Conservation (phyloP, 1,140 invertebrate genomes). For the Hylyphantes graminicola region DNA sequence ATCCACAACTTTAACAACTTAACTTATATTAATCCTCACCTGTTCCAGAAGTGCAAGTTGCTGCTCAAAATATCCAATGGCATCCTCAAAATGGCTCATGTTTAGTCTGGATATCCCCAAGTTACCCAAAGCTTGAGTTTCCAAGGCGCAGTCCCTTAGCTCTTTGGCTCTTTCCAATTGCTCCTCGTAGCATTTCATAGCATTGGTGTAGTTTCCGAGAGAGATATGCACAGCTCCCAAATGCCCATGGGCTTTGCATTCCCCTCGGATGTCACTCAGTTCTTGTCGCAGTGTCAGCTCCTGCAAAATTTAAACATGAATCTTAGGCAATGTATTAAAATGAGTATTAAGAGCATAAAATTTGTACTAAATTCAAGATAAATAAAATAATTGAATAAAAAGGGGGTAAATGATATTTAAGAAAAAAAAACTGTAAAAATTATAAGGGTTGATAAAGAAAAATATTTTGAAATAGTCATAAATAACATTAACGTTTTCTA, state of each 20-base stretch:
- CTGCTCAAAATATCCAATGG: slow-evolving; percentile 92
- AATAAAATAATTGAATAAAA: too few species aligned
- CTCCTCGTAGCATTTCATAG: slow-evolving; percentile 94
- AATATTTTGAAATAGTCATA: too few species aligned
- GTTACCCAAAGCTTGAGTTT: slow-evolving; percentile 93
- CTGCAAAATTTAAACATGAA: slow-evolving; percentile 66
- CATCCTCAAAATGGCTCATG: slow-evolving; percentile 95
- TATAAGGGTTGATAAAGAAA: too few species aligned
- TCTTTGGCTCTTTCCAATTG: slow-evolving; percentile 93
- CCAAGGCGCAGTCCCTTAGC: slow-evolving; percentile 81
- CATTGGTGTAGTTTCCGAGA: slow-evolving; percentile 87
- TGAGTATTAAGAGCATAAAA: too few species aligned
- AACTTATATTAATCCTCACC: slow-evolving; percentile 55
- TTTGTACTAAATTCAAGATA: too few species aligned
- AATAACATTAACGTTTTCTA: too few species aligned
- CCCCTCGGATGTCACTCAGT: slow-evolving; percentile 83
- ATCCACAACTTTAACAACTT: too few species aligned
- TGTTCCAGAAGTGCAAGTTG: slow-evolving; percentile 90
- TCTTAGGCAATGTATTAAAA: background rate
- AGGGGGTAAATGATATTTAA: too few species aligned
- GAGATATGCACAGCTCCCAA: slow-evolving; percentile 90
- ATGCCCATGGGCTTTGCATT: slow-evolving; percentile 89
- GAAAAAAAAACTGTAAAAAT: too few species aligned
- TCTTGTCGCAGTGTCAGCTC: slow-evolving; percentile 89
- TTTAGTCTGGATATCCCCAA: slow-evolving; percentile 92